These are phyloP conservation scores for Archaeoteleia sp. DNA, from an alignment of 2,888 invertebrate species.

Conservation along the genomic window DNA sequence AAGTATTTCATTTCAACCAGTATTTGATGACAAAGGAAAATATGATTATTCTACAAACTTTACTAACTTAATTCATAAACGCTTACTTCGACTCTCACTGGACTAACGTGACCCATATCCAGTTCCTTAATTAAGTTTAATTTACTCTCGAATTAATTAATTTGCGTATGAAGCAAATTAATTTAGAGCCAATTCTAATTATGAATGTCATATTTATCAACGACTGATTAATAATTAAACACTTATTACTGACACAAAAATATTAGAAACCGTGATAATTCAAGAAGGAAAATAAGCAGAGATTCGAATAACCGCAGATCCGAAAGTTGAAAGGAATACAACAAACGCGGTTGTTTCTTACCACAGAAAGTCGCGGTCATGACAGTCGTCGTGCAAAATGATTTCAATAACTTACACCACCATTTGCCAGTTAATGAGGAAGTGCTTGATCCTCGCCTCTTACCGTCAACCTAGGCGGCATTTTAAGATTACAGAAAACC, in stretches of 20 bases:
- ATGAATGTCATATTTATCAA: too few species aligned
- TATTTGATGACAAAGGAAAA: too few species aligned
- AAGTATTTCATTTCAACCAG: too few species aligned
- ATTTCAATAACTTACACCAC: constrained; percentile 21
- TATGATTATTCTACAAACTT: too few species aligned
- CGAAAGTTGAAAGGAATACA: constrained; percentile 27
- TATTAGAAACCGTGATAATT: constrained; percentile 42
- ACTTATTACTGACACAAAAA: constrained; percentile 23
- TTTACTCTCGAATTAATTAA: too few species aligned
- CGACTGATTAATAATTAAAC: too few species aligned
- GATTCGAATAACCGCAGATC: constrained; percentile 36
- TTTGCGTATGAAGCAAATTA: too few species aligned
- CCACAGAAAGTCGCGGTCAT: constrained; percentile 27
- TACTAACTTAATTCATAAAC: too few species aligned
- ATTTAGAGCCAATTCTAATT: too few species aligned
- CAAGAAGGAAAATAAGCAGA: constrained; percentile 25
- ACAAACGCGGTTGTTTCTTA: constrained; percentile 18
- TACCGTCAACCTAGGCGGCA: constrained; percentile 24
- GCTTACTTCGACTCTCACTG: too few species aligned
- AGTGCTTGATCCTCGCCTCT: background rate
- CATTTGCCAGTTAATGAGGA: constrained; percentile 26
- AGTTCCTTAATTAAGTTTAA: too few species aligned
- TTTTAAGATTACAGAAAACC: constrained; percentile 11
- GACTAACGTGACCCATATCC: too few species aligned
- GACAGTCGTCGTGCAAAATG: constrained; percentile 23